phyloP scores from a whole-genome alignment of 2,113 vertebrate genomes.

The Perca flavescens region DNA sequence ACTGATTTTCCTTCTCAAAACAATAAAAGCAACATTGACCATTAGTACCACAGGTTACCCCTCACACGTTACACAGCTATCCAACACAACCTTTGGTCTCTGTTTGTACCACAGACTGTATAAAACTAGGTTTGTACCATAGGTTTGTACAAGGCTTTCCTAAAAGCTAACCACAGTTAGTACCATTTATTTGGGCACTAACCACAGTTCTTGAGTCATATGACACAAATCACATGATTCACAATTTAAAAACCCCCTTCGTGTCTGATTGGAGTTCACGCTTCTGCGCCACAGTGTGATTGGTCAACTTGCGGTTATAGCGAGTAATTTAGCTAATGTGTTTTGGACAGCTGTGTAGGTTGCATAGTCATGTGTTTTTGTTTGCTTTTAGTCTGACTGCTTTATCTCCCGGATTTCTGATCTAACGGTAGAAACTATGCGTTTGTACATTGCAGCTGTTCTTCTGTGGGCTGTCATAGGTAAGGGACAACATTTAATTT shows the following conservation, averaged over 20 bases:
- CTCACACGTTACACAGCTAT: too few species aligned
- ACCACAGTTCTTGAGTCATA: conserved; percentile 29
- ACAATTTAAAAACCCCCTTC: not conserved
- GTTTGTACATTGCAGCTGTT: conserved; percentile 28
- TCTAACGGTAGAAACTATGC: conserved; percentile 41
- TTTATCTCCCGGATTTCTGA: not conserved
- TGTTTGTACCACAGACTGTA: too few species aligned
- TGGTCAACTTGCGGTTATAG: conserved; percentile 9
- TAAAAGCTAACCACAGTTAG: too few species aligned
- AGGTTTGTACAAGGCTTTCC: too few species aligned
- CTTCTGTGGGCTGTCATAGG: conserved; percentile 64
- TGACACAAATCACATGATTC: conserved; percentile 64
- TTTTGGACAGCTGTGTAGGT: not conserved
- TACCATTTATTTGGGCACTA: too few species aligned
- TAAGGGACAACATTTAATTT: conserved; percentile 28
- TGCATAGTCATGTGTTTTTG: conserved; percentile 7
- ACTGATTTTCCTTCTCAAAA: too few species aligned
- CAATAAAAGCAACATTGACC: too few species aligned
- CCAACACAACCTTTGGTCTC: too few species aligned
- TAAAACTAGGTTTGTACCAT: too few species aligned
- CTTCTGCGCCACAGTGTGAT: not conserved
- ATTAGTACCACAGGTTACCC: too few species aligned
- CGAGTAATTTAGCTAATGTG: not conserved
- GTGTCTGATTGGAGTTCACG: conserved; percentile 45
- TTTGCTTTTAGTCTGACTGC: not conserved